Evolutionary conservation across 2,888 invertebrate genomes (phyloP), one percentile per base, ranked within the genome.

Genomic region (Napeogenes inachia): DNA sequence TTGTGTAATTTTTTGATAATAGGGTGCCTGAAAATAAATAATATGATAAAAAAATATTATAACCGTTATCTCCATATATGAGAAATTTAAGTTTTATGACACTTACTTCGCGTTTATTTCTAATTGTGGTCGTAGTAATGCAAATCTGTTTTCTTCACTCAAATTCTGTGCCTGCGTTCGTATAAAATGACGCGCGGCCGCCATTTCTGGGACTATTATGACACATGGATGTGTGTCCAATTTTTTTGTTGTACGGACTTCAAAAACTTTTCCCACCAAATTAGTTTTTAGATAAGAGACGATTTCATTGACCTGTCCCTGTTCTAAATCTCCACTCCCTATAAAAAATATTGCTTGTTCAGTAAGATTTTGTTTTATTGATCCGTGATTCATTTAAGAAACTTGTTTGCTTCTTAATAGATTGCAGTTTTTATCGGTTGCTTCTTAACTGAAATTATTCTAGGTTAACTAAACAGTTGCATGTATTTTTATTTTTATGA

Each of bases 131-230:
- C 98, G 96, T 60, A 99, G 87, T 63, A 98, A 84, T 0, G 95
- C 95, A 77, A 94, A 97, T 75, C 97, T 93, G 78, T 95, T 95
- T 74, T 97, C 97, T 73, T 98, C 97, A 0, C 94, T 93, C 61
- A 97, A 82, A 73, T 93, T 93, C 71, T 94, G 94, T 59, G 97
- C 94, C 75, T 98, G 97, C 0, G 98, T 97, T 60, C 96, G 93
- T 60, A 99, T 94, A 77, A 99, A 98, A 84, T 99, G 98, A 55
- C 99, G 91, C 0, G 99, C 98, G 2, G 98, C 96, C 0, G 97
- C 98, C 98, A 99, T 98, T 87, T 99, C 98, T 71, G 96, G 96
- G 0, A 99, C 98, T 0, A 98, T 98, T 2, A 99, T 93, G 1
- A 98, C 96, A 80, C 98, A 99, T 0, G 99, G 99, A 88, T 99